phyloP scores from a whole-genome alignment of 2,113 vertebrate species.

The Monarcha castaneiventris region DNA sequence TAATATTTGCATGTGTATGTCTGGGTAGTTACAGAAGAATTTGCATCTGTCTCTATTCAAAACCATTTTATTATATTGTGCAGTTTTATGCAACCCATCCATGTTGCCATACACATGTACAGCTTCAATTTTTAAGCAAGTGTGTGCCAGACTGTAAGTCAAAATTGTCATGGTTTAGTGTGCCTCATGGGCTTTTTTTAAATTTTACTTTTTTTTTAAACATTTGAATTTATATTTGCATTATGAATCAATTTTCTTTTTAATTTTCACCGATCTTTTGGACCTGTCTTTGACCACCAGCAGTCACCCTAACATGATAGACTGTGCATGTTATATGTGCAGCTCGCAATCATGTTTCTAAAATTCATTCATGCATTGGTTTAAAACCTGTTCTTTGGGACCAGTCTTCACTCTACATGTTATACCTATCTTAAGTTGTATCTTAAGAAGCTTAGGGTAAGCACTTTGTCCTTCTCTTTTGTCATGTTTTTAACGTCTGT shows the following conservation, averaged over 20 bases:
- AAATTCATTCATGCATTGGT: neutral
- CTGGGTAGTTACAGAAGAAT: neutral
- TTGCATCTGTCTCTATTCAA: neutral
- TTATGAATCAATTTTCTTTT: neutral
- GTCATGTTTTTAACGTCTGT: slow-evolving; percentile 18
- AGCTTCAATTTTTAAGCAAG: neutral
- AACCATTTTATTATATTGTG: neutral
- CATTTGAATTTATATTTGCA: neutral
- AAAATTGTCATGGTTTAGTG: neutral
- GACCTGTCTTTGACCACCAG: neutral
- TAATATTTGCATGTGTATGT: neutral
- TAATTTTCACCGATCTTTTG: neutral
- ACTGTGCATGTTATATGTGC: neutral
- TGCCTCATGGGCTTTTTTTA: neutral
- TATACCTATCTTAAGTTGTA: neutral
- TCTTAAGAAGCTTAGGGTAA: slow-evolving; percentile 48
- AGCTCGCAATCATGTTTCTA: neutral
- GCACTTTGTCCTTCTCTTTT: slow-evolving; percentile 27
- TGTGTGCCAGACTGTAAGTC: neutral
- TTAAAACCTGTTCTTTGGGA: neutral
- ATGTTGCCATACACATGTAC: neutral
- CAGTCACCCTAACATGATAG: accelerated
- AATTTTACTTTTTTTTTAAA: neutral
- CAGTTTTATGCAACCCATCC: neutral
- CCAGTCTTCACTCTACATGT: neutral